Percentiles rank a stretch among this genome's conserved stretches.
Conservation (phyloP, 2,113 vertebrate species). For the Semnornis frantzii region DNA sequence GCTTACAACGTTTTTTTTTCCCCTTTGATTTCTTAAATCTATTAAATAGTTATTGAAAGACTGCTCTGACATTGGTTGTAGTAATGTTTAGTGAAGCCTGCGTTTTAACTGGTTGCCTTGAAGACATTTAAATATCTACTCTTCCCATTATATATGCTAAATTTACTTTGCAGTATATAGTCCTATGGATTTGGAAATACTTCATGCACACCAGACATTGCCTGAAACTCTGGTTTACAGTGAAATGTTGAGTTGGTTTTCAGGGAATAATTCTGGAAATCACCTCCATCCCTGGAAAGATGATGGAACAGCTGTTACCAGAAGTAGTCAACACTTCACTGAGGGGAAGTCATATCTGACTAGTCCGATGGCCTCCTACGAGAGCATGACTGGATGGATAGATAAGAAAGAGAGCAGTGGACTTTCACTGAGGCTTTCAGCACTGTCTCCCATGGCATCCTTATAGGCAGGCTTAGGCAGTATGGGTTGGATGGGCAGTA, state of each 20-base stretch:
- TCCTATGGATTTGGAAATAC: background rate
- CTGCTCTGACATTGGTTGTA: background rate
- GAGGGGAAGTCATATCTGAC: too few relatives aligned
- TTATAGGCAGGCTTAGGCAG: too few relatives aligned
- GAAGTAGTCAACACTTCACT: too few relatives aligned
- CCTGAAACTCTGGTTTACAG: background rate
- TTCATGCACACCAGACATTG: slow-evolving; percentile 15
- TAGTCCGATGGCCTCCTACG: too few relatives aligned
- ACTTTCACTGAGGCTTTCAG: too few relatives aligned
- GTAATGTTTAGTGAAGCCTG: background rate
- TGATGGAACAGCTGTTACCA: too few relatives aligned
- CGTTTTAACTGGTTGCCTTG: background rate
- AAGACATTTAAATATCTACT: background rate
- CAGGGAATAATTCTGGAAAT: background rate
- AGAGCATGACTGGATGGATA: too few relatives aligned
- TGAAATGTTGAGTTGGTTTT: slow-evolving; percentile 7
- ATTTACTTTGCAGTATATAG: background rate
- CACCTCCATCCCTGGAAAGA: background rate
- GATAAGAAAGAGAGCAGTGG: too few relatives aligned
- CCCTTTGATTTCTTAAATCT: background rate
- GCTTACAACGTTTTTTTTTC: background rate
- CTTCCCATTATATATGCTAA: background rate
- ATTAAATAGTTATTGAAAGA: background rate
- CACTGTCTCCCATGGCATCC: too few relatives aligned
- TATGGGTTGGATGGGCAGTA: too few relatives aligned